Base-by-base conservation (phyloP, 2,113 vertebrate genomes). In the Leptobrachium ailaonicum region DNA sequence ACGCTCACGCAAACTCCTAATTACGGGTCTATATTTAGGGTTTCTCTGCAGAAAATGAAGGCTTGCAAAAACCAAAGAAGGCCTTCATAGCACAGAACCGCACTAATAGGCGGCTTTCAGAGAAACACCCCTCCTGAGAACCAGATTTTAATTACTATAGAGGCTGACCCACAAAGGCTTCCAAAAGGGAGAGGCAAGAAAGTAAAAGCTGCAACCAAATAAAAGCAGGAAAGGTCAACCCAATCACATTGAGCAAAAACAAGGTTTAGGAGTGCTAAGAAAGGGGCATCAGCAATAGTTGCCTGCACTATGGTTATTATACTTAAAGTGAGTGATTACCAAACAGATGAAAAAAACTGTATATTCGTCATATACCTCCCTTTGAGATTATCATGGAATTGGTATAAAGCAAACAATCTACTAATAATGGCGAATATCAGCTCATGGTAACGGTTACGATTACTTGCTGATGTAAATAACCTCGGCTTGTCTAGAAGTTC, bases 1-100 rank as follows among this genome's bases (percentile, higher is more conserved):
- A 64, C 44, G 41, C 66, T 44, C 50, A 71, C 44, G n/a, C 68
- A 71, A 71, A 71, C 67, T 79, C 58, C 56, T 50, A 79, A 79
- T 79, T 79, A 79, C 20, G 42, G 41, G 58, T 50, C 71, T 79
- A 79, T 79, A 79, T 79, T 79, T 79, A 79, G 68, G 42, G 45
- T 53, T 71, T 79, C 43, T 43, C 69, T 53, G 54, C 56, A 53
- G 58, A 79, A 72, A 79, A 79, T 79, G 44, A 79, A 72, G 60
- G 69, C 69, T 63, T 79, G 45, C 69, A 66, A 54, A 2, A 47
- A 78, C 56, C 62, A 20, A 78, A 66, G 4, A 78, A 43, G 76
- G n/a, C 56, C 68, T 63, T 71, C 3, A 71, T 12, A 72, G 50
- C 44, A 41, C 13, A 62, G 20, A 53, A 53, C 60, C 13, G 56